These are phyloP conservation scores for Teleogryllus oceanicus DNA, from an alignment of 2,888 invertebrate genomes.

Conservation along the genomic window DNA sequence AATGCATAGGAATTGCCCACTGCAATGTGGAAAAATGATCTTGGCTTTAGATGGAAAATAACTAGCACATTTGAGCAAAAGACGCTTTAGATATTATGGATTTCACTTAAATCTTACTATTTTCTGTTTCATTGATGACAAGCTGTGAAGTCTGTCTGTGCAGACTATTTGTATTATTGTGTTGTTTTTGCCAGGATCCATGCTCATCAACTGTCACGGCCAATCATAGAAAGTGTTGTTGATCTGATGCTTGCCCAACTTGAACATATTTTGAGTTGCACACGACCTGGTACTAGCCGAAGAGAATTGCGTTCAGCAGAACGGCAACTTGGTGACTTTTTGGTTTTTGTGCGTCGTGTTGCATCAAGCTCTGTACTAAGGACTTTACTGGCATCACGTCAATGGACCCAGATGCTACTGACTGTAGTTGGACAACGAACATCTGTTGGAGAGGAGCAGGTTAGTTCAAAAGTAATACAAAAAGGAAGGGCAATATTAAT, in stretches of 20 bases:
- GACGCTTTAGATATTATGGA: no score
- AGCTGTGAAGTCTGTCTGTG: no score
- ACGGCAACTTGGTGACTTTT: slow-evolving; percentile 53
- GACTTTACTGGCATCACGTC: slow-evolving; percentile 49
- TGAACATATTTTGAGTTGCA: slow-evolving; percentile 39
- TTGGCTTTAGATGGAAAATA: no score
- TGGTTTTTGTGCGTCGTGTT: slow-evolving; percentile 56
- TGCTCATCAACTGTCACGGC: slow-evolving; percentile 51
- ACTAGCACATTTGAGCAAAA: no score
- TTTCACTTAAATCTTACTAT: no score
- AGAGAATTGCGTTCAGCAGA: slow-evolving; percentile 43
- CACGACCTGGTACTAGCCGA: neutral
- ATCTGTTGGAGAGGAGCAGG: slow-evolving; percentile 38
- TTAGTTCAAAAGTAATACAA: neutral
- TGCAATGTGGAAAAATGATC: no score
- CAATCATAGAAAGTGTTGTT: slow-evolving; percentile 52
- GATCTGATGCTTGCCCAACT: slow-evolving; percentile 54
- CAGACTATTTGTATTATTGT: slow-evolving; percentile 24
- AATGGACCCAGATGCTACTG: slow-evolving; percentile 54
- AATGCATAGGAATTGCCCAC: no score
- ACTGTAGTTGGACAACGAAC: slow-evolving; percentile 45
- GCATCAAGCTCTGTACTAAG: slow-evolving; percentile 51
- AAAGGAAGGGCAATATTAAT: no score
- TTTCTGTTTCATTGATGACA: no score
- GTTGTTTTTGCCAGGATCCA: slow-evolving; percentile 46